Evolutionary conservation across 2,888 invertebrate species (phyloP), one percentile per base, ranked within the genome.

Genomic region (Diarsia rubi): DNA sequence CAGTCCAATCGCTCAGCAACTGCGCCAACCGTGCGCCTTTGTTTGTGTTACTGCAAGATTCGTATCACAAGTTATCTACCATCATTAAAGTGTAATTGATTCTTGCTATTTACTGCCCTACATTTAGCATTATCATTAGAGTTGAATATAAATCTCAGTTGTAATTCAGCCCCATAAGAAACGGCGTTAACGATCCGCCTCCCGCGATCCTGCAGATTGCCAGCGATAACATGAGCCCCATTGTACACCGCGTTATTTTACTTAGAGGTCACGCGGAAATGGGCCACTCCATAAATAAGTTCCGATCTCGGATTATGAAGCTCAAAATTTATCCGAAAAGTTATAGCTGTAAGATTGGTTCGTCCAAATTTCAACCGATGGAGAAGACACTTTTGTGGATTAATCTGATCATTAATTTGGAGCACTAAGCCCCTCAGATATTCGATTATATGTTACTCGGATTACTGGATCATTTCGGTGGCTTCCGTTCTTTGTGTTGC

Each of bases 291-390:
- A 91, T 92, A 92, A 92, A 93, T 93, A 92, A 92, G 91, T 92
- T 89, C 91, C 79, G 86, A 91, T 90, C 88, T 89, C 83, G 91
- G 92, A 92, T 93, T 93, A 93, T 92, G 91, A 92, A 90, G 90
- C 90, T 89, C 89, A 87, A 88, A 91, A 92, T 92, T 92, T 91
- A 92, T 90, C 91, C 92, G 86, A 79, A 90, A 90, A 90, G 89
- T 90, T 89, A 87, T 85, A 85, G 87, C 86, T 89, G 88, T 81
- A 81, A 89, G 90, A 92, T 88, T 91, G 92, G 91, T 90, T 87
- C 73, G 82, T 84, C 84, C 77, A 78, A 86, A 84, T 87, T 86
- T 87, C 78, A 76, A 81, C 64, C 82, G 75, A 77, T 84, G 83
- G 85, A 85, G 87, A 83, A 84, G 88, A 85, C 87, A 89, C 85